phyloP scores from a whole-genome alignment of 2,888 invertebrate genomes.

The Lepidocyrtinus sp. region DNA sequence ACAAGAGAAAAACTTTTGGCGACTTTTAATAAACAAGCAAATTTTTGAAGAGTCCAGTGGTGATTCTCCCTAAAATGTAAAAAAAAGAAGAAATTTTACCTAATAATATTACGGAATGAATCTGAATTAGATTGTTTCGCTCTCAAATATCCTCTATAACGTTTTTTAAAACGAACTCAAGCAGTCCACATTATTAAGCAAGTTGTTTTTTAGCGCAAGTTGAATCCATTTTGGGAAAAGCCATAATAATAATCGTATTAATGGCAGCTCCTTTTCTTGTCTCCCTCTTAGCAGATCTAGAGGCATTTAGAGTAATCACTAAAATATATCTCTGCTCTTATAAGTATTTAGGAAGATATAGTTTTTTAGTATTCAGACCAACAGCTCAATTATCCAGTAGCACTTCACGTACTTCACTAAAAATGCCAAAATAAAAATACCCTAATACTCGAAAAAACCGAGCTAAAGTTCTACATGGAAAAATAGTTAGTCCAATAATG shows the following conservation, averaged over 20 bases:
- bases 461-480: neutral
- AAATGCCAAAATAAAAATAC: neutral
- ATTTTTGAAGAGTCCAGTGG: too few species aligned
- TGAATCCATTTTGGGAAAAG: neutral
- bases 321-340: constrained; percentile 1
- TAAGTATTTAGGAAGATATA: neutral
- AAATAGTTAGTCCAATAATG: neutral
- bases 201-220: neutral
- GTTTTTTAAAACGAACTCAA: neutral
- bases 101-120: too few species aligned
- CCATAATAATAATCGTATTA: constrained; percentile 24
- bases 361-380: neutral
- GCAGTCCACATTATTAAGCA: too few species aligned
- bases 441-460: neutral
- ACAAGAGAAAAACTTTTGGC: too few species aligned
- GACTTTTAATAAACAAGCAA: too few species aligned
- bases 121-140: too few species aligned
- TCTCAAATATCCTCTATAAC: neutral
- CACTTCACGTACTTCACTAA: neutral
- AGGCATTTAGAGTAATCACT: constrained; percentile 40
- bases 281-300: constrained; percentile 15
- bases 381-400: neutral
- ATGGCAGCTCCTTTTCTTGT: constrained; percentile 19
- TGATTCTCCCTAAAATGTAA: too few species aligned
- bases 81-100: too few species aligned